These are phyloP conservation scores for Pseudanteris insignis DNA, from an alignment of 2,888 invertebrate species.

Conservation along the genomic window DNA sequence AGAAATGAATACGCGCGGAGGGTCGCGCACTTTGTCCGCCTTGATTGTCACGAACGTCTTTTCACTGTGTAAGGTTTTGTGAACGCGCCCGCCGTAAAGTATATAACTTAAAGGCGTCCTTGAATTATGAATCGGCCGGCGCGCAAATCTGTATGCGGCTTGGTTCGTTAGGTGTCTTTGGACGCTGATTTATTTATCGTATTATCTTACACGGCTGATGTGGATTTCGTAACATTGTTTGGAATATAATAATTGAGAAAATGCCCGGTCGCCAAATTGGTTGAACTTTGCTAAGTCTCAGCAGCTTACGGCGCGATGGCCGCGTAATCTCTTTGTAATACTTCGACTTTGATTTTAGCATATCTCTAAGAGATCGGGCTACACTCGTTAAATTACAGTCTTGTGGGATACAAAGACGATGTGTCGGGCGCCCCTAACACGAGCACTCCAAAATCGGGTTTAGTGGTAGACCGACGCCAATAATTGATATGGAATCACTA, in stretches of 20 bases:
- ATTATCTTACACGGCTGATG: slow-evolving; percentile 14
- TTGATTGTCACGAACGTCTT: slow-evolving; percentile 31
- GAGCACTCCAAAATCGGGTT: too few relatives aligned
- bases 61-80: slow-evolving; percentile 25
- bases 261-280: slow-evolving; percentile 15
- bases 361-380: too few relatives aligned
- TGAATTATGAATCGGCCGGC: slow-evolving; percentile 16
- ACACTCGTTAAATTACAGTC: too few relatives aligned
- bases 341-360: slow-evolving; percentile 38
- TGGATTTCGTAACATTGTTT: slow-evolving; percentile 22
- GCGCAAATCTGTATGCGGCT: slow-evolving; percentile 14
- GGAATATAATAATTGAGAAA: too few relatives aligned
- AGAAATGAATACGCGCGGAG: slow-evolving; percentile 25
- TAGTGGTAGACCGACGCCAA: too few relatives aligned
- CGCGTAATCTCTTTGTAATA: slow-evolving; percentile 15
- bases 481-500: not conserved
- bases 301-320: slow-evolving; percentile 28
- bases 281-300: slow-evolving; percentile 22
- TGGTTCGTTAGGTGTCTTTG: slow-evolving; percentile 21
- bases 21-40: slow-evolving; percentile 27
- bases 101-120: slow-evolving; percentile 20
- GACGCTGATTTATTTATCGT: slow-evolving; percentile 29
- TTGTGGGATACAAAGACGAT: too few relatives aligned
- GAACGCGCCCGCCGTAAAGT: slow-evolving; percentile 12
- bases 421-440: too few relatives aligned